phyloP scores from a whole-genome alignment of 2,888 invertebrate genomes.

The Gerris lacustris region DNA sequence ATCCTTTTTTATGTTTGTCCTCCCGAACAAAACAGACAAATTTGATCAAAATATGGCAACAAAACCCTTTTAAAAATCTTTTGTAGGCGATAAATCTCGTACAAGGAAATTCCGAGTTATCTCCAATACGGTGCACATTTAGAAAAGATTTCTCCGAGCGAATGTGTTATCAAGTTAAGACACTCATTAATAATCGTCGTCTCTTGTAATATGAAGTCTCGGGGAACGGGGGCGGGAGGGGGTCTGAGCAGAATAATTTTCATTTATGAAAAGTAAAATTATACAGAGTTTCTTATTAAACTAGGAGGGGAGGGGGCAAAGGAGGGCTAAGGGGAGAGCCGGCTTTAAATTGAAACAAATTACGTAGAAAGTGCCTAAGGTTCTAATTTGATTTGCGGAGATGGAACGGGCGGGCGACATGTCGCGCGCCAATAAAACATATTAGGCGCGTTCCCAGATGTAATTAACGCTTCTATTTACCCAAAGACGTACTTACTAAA shows the following conservation, averaged over 20 bases:
- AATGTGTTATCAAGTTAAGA: constrained; percentile 1
- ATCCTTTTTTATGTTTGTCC: too few species aligned
- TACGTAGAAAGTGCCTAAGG: constrained; percentile 3
- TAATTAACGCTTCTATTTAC: constrained; percentile 5
- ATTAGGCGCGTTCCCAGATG: constrained; percentile 3
- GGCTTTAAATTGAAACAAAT: not conserved
- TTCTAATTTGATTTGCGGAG: constrained; percentile 5
- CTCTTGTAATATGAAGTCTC: not conserved
- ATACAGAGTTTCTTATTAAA: constrained; percentile 3
- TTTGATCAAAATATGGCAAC: too few species aligned
- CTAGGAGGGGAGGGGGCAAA: not conserved
- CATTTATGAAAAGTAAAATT: constrained; percentile 5
- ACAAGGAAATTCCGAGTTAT: too few species aligned
- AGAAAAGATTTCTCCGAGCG: not conserved
- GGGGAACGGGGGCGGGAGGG: not conserved
- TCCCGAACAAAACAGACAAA: too few species aligned
- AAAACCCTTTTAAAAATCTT: too few species aligned
- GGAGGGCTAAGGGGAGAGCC: too few species aligned
- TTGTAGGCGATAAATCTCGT: too few species aligned
- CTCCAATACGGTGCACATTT: too few species aligned
- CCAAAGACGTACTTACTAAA: constrained; percentile 5
- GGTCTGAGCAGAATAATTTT: not conserved
- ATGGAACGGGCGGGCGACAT: not conserved
- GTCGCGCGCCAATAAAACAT: constrained; percentile 5
- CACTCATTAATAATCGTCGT: constrained; percentile 1